Conservation (phyloP, 2,797 vertebrate genomes). For the Luscinia megarhynchos region DNA sequence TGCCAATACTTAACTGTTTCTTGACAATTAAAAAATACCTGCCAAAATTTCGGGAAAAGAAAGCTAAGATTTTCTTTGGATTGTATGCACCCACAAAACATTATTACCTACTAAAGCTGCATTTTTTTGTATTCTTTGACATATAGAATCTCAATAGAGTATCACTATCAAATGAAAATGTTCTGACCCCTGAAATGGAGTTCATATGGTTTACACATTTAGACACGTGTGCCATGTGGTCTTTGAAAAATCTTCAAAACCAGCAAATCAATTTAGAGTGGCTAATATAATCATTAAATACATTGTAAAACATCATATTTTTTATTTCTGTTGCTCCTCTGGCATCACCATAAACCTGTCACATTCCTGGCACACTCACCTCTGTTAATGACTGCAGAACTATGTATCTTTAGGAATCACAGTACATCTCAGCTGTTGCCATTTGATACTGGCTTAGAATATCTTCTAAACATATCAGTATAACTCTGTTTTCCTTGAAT, state of each 20-base stretch:
- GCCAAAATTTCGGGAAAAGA: not conserved
- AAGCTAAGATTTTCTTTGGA: not conserved
- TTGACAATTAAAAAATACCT: not conserved
- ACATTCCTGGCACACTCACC: not conserved
- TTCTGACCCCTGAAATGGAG: not conserved
- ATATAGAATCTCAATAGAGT: not conserved
- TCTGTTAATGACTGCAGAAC: not conserved
- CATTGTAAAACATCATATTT: not conserved
- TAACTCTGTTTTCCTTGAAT: slow-evolving; percentile 34
- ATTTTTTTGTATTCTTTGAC: not conserved
- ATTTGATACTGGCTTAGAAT: slow-evolving; percentile 21
- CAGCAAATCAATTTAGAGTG: not conserved
- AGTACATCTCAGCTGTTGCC: not conserved
- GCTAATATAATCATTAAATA: not conserved
- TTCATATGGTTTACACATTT: not conserved
- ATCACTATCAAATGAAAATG: not conserved
- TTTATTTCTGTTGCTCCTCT: not conserved
- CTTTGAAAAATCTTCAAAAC: not conserved
- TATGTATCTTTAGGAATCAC: not conserved
- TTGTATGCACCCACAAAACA: not conserved
- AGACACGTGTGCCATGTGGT: not conserved
- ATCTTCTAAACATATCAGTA: slow-evolving; percentile 18
- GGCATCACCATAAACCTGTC: not conserved
- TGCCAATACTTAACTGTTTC: not conserved
- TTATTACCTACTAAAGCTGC: not conserved